Evolutionary conservation across 2,797 vertebrate species (phyloP).

Genomic region (Lates japonicus): DNA sequence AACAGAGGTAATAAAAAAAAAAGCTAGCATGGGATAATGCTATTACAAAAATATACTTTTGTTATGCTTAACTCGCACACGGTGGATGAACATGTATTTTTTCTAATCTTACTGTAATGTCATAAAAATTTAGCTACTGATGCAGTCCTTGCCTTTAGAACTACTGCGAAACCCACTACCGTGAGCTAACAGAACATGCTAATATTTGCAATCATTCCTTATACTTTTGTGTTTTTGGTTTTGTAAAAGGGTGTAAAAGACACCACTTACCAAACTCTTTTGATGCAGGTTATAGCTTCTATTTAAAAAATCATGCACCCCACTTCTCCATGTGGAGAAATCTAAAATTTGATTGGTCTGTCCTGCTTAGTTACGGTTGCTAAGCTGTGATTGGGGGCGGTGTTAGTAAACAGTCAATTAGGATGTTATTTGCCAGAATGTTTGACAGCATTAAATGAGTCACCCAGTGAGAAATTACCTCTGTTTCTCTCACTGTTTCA

Average conservation of each 20-base stretch:
- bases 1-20: too few relatives aligned
- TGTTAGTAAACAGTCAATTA: not conserved
- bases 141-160: not conserved
- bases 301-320: not conserved
- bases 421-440: not conserved
- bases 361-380: not conserved
- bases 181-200: not conserved
- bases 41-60: not conserved
- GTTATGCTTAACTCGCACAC: too few relatives aligned
- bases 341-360: too few relatives aligned
- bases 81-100: not conserved
- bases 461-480: conserved; percentile 13
- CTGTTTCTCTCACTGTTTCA: conserved; percentile 14
- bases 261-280: not conserved
- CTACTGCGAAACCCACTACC: not conserved
- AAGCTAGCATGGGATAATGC: not conserved
- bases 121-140: not conserved
- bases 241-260: not conserved
- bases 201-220: not conserved
- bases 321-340: not conserved
- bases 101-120: not conserved
- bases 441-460: conserved; percentile 15
- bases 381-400: not conserved
- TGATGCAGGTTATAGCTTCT: not conserved
- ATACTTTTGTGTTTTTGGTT: not conserved